A percentile compares a stretch with the other conserved stretches of the same genome.
Conservation (phyloP, 2,113 vertebrate species). For the Chaetodon trifascialis region DNA sequence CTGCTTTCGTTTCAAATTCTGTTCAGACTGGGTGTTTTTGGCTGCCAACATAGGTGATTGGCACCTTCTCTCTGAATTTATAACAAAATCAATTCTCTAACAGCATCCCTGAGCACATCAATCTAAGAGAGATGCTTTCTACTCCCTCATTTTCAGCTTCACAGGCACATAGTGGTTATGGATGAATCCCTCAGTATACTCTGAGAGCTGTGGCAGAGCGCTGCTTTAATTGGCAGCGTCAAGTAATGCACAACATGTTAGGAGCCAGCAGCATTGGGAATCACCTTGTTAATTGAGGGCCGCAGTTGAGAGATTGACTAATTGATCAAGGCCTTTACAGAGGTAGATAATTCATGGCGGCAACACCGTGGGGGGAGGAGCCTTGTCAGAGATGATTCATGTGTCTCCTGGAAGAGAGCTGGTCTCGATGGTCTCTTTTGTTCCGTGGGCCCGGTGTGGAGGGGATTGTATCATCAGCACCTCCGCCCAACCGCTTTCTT, state of each 20-base stretch:
- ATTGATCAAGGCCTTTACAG: constrained; percentile 83
- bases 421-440: constrained; percentile 79
- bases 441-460: constrained; percentile 63
- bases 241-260: constrained; percentile 71
- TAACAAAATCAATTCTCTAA: constrained; percentile 82
- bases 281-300: constrained; percentile 81
- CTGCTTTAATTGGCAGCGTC: constrained; percentile 74
- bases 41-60: constrained; percentile 77
- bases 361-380: constrained; percentile 69
- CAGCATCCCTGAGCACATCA: constrained; percentile 79
- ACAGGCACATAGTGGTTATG: constrained; percentile 60
- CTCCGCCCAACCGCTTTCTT: constrained; percentile 55
- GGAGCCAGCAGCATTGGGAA: constrained; percentile 73
- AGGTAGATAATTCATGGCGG: constrained; percentile 77
- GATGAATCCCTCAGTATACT: constrained; percentile 69
- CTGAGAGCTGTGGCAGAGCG: constrained; percentile 36
- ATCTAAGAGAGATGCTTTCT: constrained; percentile 68
- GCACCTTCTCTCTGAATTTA: constrained; percentile 81
- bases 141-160: constrained; percentile 73
- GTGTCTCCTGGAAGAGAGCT: constrained; percentile 68
- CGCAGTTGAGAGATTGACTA: constrained; percentile 83
- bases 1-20: constrained; percentile 72
- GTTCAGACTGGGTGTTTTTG: constrained; percentile 70
- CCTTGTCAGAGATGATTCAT: constrained; percentile 83
- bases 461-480: constrained; percentile 71